Base-by-base conservation (phyloP, 2,797 vertebrate species). In the Mallotus villosus region DNA sequence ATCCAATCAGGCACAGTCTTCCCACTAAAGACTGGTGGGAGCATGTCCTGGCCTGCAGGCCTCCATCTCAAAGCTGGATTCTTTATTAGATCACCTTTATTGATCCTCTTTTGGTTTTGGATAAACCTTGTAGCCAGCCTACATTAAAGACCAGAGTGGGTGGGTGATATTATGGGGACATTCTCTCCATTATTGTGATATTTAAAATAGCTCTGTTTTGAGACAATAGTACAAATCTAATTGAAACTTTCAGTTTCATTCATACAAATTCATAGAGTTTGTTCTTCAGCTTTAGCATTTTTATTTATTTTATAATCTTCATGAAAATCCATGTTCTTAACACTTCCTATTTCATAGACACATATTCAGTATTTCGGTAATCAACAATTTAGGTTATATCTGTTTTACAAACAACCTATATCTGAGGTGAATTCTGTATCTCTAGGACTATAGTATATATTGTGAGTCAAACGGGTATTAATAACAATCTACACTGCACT, bases 41-140 rank as follows among this genome's bases (percentile, higher is more conserved):
- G 78, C 49, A 70, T 80, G 83, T 85, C 85, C 81, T 81, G 62
- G 67, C 68, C 70, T 68, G 49, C 74, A 81, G 77, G 70, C 63
- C 32, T 32, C 41, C 78, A 86, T 81, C 86, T 88, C 84, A 86
- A 85, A 88, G 83, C 3, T 17, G 80, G 82, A 82, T 86, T 84
- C 82, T 62, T 74, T 32, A 46, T 3, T 2, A 68, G 79, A 88
- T 88, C 82, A 81, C 75, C 63, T 77, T 70, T 79, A 87, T 91
- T 89, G 87, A 92, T 91, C 80, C 85, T 82, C 80, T 88, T 87
- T 84, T 86, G 78, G 87, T 87, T 84, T 78, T 77, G 53, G 73
- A 84, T 74, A 19, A 67, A 86, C 85, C 77, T 80, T 78, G 79
- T 79, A 82, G 82, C 85, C 77, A 53, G 81, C 80, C 82, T 49